Percentiles rank a stretch among this genome's conserved stretches.
phyloP scores from a whole-genome alignment of 2,797 vertebrate species.

The Lepidocolaptes lacrymiger region DNA sequence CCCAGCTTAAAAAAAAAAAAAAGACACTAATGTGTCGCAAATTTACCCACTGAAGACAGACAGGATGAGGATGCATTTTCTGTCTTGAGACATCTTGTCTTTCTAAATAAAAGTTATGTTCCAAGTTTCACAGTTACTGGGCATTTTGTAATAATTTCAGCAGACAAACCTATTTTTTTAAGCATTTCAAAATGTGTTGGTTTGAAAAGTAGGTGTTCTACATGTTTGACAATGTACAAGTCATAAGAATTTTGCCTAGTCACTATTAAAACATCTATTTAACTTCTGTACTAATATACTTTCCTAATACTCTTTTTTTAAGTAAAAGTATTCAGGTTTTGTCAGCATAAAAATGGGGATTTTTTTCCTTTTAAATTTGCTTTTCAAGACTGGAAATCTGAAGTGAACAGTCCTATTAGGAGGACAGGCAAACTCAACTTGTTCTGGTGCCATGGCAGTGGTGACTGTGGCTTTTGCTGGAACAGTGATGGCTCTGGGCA shows the following conservation, averaged over 20 bases:
- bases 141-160: background rate
- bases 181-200: background rate
- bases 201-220: background rate
- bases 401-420: background rate
- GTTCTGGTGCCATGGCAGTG: background rate
- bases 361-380: background rate
- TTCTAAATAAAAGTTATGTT: background rate
- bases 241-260: background rate
- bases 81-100: background rate
- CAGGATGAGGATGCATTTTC: background rate
- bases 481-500: fast-evolving
- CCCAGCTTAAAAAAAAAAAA: background rate
- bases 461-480: background rate
- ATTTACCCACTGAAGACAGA: background rate
- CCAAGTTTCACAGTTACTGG: background rate
- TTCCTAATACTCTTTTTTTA: background rate
- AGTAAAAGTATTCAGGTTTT: background rate
- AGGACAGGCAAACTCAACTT: background rate
- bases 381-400: background rate
- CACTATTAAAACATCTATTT: background rate
- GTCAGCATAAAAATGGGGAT: background rate
- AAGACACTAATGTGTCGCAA: background rate
- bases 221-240: background rate
- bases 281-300: background rate
- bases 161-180: background rate